Conservation (phyloP, 2,113 vertebrate genomes). For the Mionectes macconnelli region DNA sequence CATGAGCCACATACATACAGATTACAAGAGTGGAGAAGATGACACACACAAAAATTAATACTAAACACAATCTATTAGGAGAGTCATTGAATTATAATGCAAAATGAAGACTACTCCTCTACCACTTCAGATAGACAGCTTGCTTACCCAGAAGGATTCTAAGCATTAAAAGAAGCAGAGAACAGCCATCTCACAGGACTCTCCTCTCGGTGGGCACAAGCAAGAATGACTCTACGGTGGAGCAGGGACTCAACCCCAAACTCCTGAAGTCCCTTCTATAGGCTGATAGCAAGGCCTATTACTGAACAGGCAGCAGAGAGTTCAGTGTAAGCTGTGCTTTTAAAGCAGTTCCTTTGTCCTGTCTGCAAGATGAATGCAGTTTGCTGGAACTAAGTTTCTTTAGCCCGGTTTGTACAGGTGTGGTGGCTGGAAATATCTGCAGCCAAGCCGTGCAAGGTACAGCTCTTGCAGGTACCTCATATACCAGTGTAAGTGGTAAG, state of each 20-base stretch:
- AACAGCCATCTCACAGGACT: background rate
- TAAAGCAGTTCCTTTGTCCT: slow-evolving; percentile 32
- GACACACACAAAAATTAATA: background rate
- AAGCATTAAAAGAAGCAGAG: background rate
- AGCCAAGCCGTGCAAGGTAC: slow-evolving; percentile 46
- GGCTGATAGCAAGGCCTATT: background rate
- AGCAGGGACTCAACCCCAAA: background rate
- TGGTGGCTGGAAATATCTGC: slow-evolving; percentile 39
- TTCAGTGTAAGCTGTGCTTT: background rate
- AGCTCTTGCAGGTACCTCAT: slow-evolving; percentile 66
- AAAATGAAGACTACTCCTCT: background rate
- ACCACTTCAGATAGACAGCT: background rate
- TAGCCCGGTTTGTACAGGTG: background rate
- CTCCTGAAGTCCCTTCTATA: background rate
- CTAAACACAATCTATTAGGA: background rate
- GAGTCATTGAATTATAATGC: background rate
- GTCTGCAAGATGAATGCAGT: slow-evolving; percentile 46
- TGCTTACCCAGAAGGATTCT: background rate
- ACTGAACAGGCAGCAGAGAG: background rate
- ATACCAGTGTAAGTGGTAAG: slow-evolving; percentile 73
- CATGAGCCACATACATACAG: background rate
- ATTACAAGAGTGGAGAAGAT: background rate
- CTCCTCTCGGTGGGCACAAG: background rate
- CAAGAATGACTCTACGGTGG: background rate
- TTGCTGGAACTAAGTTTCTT: slow-evolving; percentile 34